Evolutionary conservation across 2,797 vertebrate genomes (phyloP), one percentile per base, ranked within the genome.

Genomic region (Coilia nasus): DNA sequence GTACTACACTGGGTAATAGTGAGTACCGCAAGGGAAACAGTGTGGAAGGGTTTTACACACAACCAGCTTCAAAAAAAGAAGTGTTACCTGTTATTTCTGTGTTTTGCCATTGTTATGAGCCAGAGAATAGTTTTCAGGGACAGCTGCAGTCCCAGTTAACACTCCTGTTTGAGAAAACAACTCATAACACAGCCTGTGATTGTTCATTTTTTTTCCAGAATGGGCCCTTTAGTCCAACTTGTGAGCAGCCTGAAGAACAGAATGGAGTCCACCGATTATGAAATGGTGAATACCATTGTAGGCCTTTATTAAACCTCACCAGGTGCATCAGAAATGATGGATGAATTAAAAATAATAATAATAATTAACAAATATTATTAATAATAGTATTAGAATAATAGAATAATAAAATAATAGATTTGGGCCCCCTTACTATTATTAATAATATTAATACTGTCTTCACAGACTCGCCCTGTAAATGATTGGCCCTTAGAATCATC

Each of bases 231-330:
- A 28, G 54, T 90, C 82, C 93, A 89, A 1, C 96, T 99, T 87
- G 95, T 99, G 87, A 94, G 92, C 87, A 98, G 97, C 93, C 92
- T 99, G 91, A 98, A 97, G 94, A 93, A 88, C 14, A 95, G 96
- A 86, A 95, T 95, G 90, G 92, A 94, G 62, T 93, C 91, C 6
- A 97, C 97, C 0, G 98, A 99, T 91, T 99, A 99, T 21, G 98
- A 99, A 95, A 98, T 99, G 98, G 98, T 99, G 92, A 89, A 10
- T 78, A 2, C 21, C 41, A 0, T 9, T 82, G 56, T 86, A 71
- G 23, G 6, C 10, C n/a, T 1, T 44, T 4, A 23, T 41, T 59
- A n/a, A 57, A 59, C 31, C 67, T 35, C 19, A 6, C 15, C 25
- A 41, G 35, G 35, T 41, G 35, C 35, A 41, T 5, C 35, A 41